A percentile compares a stretch with the other conserved stretches of the same genome.
phyloP scores from a whole-genome alignment of 1,140 invertebrate genomes.

The Drosophila equinoxialis region DNA sequence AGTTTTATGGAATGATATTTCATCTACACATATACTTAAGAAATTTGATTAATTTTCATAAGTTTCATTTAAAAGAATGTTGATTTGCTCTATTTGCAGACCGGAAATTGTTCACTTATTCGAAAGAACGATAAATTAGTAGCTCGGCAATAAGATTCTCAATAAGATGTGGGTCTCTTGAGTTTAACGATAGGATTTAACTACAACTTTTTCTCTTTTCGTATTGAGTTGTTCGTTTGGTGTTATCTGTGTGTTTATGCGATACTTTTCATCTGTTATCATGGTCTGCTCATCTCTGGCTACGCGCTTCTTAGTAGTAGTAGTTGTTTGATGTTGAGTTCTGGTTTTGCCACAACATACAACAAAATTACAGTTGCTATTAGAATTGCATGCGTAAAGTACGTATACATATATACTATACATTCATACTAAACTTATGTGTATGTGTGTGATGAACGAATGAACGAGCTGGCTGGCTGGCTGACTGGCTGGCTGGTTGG shows the following conservation, averaged over 20 bases:
- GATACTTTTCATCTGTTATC: background rate
- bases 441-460: constrained; percentile 9
- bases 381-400: constrained; percentile 73
- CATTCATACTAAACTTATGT: background rate
- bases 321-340: constrained; percentile 28
- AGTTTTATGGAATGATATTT: too few species aligned
- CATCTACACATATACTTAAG: too few species aligned
- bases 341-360: constrained; percentile 52
- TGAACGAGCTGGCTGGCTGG: constrained; percentile 15
- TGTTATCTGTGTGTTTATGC: constrained; percentile 5
- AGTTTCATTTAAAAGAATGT: too few species aligned
- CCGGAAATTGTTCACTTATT: too few species aligned
- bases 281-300: constrained; percentile 36
- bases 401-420: constrained; percentile 33
- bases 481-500: background rate
- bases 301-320: background rate
- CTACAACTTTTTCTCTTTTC: background rate
- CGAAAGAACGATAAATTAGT: too few species aligned
- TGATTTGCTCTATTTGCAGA: too few species aligned
- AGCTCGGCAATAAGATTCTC: background rate
- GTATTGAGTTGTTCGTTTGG: background rate
- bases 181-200: background rate
- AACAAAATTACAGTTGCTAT: constrained; percentile 52
- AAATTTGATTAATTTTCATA: too few species aligned
- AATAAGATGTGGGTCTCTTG: background rate